Conservation (phyloP, 1,140 invertebrate genomes). For the Mactra quadrangularis region DNA sequence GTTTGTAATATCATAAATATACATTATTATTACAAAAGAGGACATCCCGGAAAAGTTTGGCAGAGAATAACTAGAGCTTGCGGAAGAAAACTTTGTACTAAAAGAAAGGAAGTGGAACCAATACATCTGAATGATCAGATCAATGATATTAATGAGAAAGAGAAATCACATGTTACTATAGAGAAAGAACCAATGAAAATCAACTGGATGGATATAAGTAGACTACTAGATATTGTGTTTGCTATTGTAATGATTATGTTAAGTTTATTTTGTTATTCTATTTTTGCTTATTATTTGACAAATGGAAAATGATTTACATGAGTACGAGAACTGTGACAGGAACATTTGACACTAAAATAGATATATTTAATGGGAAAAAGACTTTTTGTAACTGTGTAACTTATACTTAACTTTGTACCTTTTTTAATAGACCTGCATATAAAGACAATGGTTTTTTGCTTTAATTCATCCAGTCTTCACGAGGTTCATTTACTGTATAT, state of each 20-base stretch:
- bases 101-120: too few relatives aligned
- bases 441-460: too few relatives aligned
- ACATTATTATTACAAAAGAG: not conserved
- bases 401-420: too few relatives aligned
- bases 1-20: slow-evolving; percentile 8
- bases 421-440: too few relatives aligned
- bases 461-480: too few relatives aligned
- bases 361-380: too few relatives aligned
- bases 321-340: too few relatives aligned
- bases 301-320: too few relatives aligned
- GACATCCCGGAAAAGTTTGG: not conserved
- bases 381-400: too few relatives aligned
- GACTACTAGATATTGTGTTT: not conserved
- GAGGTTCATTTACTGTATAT: too few relatives aligned
- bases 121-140: not conserved
- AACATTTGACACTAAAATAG: too few relatives aligned
- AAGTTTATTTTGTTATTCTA: not conserved
- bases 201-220: slow-evolving; percentile 2
- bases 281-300: not conserved
- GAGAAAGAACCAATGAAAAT: not conserved
- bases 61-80: not conserved
- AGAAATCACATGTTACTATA: too few relatives aligned
- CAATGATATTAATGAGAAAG: not conserved
- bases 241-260: not conserved
- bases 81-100: not conserved